These are phyloP conservation scores for Calyptommatus sinebrachiatus DNA, from an alignment of 2,113 vertebrate genomes.

Conservation along the genomic window DNA sequence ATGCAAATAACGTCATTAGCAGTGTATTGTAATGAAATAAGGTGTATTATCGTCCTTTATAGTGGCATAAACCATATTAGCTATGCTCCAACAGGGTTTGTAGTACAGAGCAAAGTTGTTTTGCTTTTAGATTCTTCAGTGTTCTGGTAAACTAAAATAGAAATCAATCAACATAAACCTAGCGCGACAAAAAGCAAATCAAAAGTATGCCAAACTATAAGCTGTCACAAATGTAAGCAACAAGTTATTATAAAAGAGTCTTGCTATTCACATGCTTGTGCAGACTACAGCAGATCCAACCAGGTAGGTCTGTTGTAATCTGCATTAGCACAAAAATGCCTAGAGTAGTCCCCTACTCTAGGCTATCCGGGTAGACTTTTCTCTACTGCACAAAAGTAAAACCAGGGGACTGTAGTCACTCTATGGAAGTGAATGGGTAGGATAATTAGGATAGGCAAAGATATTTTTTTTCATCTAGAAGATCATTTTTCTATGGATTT, in stretches of 20 bases:
- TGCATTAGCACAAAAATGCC: too few relatives aligned
- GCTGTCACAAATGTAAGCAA: constrained; percentile 50
- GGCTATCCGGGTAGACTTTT: too few relatives aligned
- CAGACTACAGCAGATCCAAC: too few relatives aligned
- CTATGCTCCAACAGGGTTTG: constrained; percentile 80
- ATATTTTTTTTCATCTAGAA: too few relatives aligned
- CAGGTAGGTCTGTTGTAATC: too few relatives aligned
- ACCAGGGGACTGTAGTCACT: too few relatives aligned
- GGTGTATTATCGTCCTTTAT: constrained; percentile 83
- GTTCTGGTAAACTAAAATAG: constrained; percentile 75
- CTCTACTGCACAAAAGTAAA: too few relatives aligned
- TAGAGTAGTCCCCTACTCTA: too few relatives aligned
- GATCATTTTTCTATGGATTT: too few relatives aligned
- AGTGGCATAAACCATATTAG: constrained; percentile 82
- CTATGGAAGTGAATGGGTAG: too few relatives aligned
- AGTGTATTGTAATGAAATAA: constrained; percentile 86
- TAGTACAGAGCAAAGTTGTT: constrained; percentile 75
- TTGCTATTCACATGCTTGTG: too few relatives aligned
- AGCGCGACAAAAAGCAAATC: constrained; percentile 56
- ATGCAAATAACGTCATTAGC: constrained; percentile 96
- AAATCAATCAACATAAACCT: constrained; percentile 65
- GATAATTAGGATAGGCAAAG: too few relatives aligned
- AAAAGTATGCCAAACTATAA: constrained; percentile 47
- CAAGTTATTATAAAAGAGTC: constrained; percentile 50
- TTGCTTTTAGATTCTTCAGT: constrained; percentile 74